phyloP scores from a whole-genome alignment of 2,888 invertebrate genomes.

The Boloria euphrosyne region DNA sequence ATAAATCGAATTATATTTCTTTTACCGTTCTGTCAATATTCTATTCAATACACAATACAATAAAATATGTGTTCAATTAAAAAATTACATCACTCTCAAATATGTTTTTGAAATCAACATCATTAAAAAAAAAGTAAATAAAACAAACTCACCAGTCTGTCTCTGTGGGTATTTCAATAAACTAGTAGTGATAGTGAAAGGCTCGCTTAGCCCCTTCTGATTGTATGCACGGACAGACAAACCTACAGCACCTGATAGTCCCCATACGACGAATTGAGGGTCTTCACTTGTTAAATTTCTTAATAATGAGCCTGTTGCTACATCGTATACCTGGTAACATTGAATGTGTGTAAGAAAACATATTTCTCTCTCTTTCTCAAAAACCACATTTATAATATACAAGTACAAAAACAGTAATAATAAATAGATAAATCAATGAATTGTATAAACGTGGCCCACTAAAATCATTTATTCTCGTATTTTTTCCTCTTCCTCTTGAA shows the following conservation, averaged over 20 bases:
- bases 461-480: too few species aligned
- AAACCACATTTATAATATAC: neutral
- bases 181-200: constrained; percentile 80
- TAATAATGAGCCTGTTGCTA: constrained; percentile 75
- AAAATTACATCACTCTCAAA: too few species aligned
- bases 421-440: too few species aligned
- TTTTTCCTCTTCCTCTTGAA: too few species aligned
- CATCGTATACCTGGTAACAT: constrained; percentile 69
- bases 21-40: too few species aligned
- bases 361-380: neutral
- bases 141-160: constrained; percentile 80
- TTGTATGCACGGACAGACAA: constrained; percentile 87
- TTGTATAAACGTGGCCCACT: too few species aligned
- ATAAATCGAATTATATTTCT: too few species aligned
- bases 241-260: constrained; percentile 82
- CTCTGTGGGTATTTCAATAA: constrained; percentile 84
- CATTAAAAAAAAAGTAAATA: neutral
- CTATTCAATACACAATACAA: too few species aligned
- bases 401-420: too few species aligned
- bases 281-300: constrained; percentile 82
- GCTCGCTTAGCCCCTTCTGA: constrained; percentile 86
- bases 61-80: too few species aligned
- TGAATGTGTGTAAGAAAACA: neutral
- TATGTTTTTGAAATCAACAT: too few species aligned
- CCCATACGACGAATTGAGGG: constrained; percentile 83